A percentile compares a stretch with the other conserved stretches of the same genome.
These are phyloP conservation scores for Tetragonula carbonaria DNA, from an alignment of 2,888 invertebrate genomes.

Conservation along the genomic window DNA sequence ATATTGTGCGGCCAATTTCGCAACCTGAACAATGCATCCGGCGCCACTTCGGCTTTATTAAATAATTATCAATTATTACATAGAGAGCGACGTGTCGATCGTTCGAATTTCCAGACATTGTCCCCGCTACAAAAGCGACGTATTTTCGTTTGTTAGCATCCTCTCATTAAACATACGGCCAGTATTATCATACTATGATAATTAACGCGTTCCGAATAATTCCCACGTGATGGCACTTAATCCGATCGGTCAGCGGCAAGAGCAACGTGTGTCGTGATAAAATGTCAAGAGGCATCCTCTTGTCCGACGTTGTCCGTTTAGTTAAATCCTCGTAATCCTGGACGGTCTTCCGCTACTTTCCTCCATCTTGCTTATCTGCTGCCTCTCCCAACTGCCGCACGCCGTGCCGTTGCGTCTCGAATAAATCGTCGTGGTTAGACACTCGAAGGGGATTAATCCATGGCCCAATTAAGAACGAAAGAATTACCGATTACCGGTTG, in stretches of 20 bases:
- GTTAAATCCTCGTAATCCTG: constrained; percentile 72
- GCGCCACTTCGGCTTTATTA: constrained; percentile 33
- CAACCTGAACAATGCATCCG: constrained; percentile 15
- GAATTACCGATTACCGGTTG: constrained; percentile 51
- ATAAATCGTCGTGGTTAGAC: constrained; percentile 72
- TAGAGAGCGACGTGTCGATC: not conserved
- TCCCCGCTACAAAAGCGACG: constrained; percentile 1
- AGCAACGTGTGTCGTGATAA: constrained; percentile 39
- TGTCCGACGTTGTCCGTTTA: constrained; percentile 62
- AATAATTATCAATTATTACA: constrained; percentile 48
- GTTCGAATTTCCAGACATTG: not conserved
- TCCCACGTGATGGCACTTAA: constrained; percentile 8
- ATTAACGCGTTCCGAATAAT: constrained; percentile 29
- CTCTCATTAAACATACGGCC: not conserved
- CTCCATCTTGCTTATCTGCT: constrained; percentile 59
- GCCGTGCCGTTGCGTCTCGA: constrained; percentile 32
- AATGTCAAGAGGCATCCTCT: constrained; percentile 58
- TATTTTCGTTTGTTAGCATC: not conserved
- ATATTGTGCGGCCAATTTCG: constrained; percentile 20
- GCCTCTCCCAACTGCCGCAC: constrained; percentile 13
- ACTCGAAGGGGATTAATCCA: constrained; percentile 72
- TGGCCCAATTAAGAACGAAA: constrained; percentile 72
- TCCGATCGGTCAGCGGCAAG: constrained; percentile 12
- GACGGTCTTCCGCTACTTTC: constrained; percentile 60
- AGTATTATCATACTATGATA: not conserved